These are phyloP conservation scores for Cebidichthys violaceus DNA, from an alignment of 2,113 vertebrate genomes.

Conservation along the genomic window DNA sequence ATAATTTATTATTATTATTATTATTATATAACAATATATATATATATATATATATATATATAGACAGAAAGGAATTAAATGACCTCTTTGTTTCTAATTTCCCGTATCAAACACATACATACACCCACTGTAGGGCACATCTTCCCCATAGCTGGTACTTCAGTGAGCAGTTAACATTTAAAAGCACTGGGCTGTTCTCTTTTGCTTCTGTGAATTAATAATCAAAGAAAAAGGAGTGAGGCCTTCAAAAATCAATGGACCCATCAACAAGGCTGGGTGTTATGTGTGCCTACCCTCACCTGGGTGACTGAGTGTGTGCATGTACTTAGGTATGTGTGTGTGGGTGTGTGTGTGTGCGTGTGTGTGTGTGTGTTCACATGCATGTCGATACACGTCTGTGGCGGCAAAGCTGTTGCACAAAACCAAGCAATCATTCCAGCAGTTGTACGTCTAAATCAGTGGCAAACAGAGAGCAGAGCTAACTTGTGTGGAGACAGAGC, in stretches of 20 bases:
- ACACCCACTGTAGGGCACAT: constrained; percentile 29
- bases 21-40: too few relatives aligned
- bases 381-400: constrained; percentile 1
- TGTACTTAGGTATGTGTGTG: constrained; percentile 19
- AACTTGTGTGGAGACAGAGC: constrained; percentile 75
- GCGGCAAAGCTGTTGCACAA: constrained; percentile 14
- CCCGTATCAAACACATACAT: constrained; percentile 22
- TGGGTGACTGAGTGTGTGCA: constrained; percentile 53
- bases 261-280: constrained; percentile 55
- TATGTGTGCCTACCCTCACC: constrained; percentile 54
- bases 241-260: constrained; percentile 77
- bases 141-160: constrained; percentile 48
- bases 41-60: too few relatives aligned
- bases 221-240: constrained; percentile 79
- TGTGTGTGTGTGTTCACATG: background rate
- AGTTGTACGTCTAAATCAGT: constrained; percentile 87
- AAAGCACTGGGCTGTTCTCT: constrained; percentile 74
- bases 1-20: too few relatives aligned
- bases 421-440: constrained; percentile 68
- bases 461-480: constrained; percentile 84
- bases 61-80: background rate
- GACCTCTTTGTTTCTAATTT: background rate
- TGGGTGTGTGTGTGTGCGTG: constrained; percentile 17
- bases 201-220: constrained; percentile 84
- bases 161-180: constrained; percentile 74